Evolutionary conservation across 2,797 vertebrate species (phyloP).

Genomic region (Poeciliopsis presidionis): DNA sequence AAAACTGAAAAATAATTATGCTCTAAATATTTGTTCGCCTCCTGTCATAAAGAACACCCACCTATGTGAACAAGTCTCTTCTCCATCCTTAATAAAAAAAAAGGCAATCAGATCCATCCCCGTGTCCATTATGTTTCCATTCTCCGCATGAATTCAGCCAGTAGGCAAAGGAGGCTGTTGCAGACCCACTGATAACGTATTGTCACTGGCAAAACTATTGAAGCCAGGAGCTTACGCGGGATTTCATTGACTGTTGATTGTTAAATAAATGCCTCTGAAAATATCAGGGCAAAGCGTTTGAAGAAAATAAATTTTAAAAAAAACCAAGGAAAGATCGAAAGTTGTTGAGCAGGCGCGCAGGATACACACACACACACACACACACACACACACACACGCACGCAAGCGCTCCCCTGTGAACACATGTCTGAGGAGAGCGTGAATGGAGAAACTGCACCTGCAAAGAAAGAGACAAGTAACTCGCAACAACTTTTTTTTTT

Average conservation of each 20-base stretch:
- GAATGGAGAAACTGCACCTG: conserved; percentile 32
- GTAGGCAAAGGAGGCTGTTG: conserved; percentile 28
- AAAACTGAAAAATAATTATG: conserved; percentile 15
- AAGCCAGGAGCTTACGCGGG: conserved; percentile 26
- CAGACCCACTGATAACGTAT: conserved; percentile 43
- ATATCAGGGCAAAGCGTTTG: conserved; percentile 1
- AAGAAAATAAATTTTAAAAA: background rate
- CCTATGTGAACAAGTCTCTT: conserved; percentile 15
- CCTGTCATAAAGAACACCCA: conserved; percentile 26
- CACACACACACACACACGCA: background rate
- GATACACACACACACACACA: conserved; percentile 4
- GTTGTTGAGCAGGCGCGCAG: conserved; percentile 12
- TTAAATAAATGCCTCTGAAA: conserved; percentile 32
- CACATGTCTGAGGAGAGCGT: conserved; percentile 11
- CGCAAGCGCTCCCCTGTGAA: conserved; percentile 13
- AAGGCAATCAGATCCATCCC: conserved; percentile 23
- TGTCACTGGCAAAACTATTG: conserved; percentile 43
- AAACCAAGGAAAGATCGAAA: background rate
- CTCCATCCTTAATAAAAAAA: conserved; percentile 21
- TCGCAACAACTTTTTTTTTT: conserved; percentile 54
- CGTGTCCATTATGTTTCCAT: conserved; percentile 51
- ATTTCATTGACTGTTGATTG: conserved; percentile 58
- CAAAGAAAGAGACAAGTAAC: conserved; percentile 27
- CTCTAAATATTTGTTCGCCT: conserved; percentile 9
- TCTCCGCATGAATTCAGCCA: conserved; percentile 44